Evolutionary conservation across 2,797 vertebrate genomes (phyloP).

Genomic region (Falco columbarius): DNA sequence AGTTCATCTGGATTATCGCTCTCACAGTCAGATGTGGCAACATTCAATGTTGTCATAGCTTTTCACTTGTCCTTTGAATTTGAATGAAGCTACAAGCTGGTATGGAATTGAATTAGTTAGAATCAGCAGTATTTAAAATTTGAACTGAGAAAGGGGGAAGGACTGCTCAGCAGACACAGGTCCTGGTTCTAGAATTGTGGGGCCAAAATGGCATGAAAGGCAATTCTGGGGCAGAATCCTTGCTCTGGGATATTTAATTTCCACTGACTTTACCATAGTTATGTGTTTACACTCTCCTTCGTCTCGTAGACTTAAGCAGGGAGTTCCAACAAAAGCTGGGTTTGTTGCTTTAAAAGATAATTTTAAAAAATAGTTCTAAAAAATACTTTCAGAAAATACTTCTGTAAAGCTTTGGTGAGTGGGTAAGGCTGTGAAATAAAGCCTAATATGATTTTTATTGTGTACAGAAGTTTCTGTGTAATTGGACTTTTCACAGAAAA

Average conservation of each 20-base stretch:
- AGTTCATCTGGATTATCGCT: background rate
- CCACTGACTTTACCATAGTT: background rate
- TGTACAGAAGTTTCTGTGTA: background rate
- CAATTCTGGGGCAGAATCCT: background rate
- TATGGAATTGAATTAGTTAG: background rate
- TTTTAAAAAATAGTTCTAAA: background rate
- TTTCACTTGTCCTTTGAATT: background rate
- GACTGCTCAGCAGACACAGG: background rate
- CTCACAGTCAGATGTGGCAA: background rate
- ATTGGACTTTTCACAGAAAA: background rate
- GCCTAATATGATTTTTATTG: background rate
- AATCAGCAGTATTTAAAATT: background rate
- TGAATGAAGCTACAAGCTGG: background rate
- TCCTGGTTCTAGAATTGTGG: background rate
- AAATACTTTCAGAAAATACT: background rate
- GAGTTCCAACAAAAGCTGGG: background rate
- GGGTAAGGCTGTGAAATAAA: background rate
- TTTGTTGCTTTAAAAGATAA: background rate
- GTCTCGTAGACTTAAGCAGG: background rate
- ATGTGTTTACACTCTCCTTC: background rate
- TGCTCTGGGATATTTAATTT: background rate
- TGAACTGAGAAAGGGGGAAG: background rate
- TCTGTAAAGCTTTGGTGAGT: background rate
- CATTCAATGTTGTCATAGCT: background rate
- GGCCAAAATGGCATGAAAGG: background rate